Percentiles rank a stretch among this genome's conserved stretches.
These are phyloP conservation scores for Paedocypris sp. DNA, from an alignment of 2,113 vertebrate species.

Conservation along the genomic window DNA sequence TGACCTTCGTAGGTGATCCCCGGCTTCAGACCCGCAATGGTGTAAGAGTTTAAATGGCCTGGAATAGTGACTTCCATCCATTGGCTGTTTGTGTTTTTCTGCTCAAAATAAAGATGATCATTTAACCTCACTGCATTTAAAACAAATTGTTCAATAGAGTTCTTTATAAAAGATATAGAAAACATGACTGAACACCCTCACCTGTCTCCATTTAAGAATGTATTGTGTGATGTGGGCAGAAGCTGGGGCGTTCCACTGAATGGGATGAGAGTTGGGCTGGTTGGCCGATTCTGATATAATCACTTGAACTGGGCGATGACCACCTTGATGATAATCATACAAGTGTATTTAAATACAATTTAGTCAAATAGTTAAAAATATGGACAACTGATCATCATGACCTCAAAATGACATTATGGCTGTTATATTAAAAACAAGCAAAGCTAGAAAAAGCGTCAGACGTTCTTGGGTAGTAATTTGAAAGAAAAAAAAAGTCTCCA, in stretches of 20 bases:
- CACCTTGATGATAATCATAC: conserved; percentile 46
- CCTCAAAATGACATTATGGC: too few relatives aligned
- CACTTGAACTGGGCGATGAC: conserved; percentile 80
- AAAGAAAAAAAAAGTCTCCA: too few relatives aligned
- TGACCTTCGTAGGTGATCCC: conserved; percentile 90
- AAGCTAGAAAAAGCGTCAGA: too few relatives aligned
- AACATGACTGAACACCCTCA: conserved; percentile 38
- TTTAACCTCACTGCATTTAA: too few relatives aligned
- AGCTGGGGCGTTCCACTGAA: conserved; percentile 83
- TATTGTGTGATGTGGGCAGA: conserved; percentile 84
- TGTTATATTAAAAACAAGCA: too few relatives aligned
- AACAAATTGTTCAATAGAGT: too few relatives aligned
- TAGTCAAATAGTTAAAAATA: too few relatives aligned
- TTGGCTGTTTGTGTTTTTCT: conserved; percentile 71
- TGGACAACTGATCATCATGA: too few relatives aligned
- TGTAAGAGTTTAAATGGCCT: conserved; percentile 86
- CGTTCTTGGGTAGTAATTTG: not conserved
- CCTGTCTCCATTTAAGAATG: conserved; percentile 84
- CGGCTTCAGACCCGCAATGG: conserved; percentile 81
- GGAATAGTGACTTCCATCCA: conserved; percentile 86
- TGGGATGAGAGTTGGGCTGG: conserved; percentile 86
- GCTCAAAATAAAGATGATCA: not conserved
- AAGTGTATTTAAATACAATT: not conserved
- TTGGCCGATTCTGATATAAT: conserved; percentile 83
- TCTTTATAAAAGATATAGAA: too few relatives aligned